Evolutionary conservation across 2,888 invertebrate species (phyloP).

Genomic region (Ceratothoa steindachneri): DNA sequence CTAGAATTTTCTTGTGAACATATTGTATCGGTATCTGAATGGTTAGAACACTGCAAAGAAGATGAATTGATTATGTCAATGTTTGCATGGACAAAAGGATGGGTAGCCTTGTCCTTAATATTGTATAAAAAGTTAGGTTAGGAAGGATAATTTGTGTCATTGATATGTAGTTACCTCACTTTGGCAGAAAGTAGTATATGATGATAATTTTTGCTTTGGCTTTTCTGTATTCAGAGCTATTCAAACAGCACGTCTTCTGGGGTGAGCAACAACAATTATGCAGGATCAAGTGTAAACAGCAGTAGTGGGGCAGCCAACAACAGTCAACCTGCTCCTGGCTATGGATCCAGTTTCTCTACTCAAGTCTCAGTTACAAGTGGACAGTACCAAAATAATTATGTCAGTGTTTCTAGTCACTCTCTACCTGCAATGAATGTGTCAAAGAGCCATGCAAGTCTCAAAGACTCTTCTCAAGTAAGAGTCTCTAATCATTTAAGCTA

Average conservation of each 20-base stretch:
- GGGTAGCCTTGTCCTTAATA: too few relatives aligned
- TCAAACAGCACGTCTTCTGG: slow-evolving; percentile 3
- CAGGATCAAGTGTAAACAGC: neutral
- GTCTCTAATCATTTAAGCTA: too few relatives aligned
- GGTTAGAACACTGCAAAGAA: too few relatives aligned
- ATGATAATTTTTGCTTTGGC: too few relatives aligned
- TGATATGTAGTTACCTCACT: too few relatives aligned
- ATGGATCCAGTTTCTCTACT: neutral
- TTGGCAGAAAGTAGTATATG: too few relatives aligned
- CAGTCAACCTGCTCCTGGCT: neutral
- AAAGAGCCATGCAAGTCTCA: neutral
- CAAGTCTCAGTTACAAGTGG: neutral
- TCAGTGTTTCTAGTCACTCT: slow-evolving; percentile 5
- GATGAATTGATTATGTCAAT: too few relatives aligned
- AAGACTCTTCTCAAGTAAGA: neutral
- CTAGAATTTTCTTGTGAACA: too few relatives aligned
- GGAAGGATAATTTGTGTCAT: too few relatives aligned
- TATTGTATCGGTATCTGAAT: too few relatives aligned
- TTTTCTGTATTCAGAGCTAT: neutral
- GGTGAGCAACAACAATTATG: neutral
- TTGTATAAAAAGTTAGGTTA: too few relatives aligned
- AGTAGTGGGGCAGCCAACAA: neutral
- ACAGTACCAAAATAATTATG: neutral
- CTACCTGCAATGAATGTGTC: slow-evolving; percentile 1
- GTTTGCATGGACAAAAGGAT: too few relatives aligned